These are phyloP conservation scores for Pelecanus crispus DNA, from an alignment of 2,113 vertebrate genomes.

Conservation along the genomic window DNA sequence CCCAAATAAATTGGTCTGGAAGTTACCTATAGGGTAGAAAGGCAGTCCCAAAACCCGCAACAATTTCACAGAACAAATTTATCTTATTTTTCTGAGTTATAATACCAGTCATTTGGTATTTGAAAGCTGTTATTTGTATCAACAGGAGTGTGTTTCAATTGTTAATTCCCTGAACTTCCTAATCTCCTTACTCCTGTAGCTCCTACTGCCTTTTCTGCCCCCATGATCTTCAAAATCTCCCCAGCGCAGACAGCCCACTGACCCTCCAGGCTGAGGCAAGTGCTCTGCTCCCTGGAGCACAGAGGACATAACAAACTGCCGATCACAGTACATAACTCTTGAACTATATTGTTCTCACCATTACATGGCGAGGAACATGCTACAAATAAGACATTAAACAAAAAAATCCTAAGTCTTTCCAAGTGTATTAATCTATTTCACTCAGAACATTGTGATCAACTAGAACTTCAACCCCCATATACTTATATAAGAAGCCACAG, in stretches of 20 bases:
- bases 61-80: neutral
- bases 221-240: neutral
- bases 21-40: neutral
- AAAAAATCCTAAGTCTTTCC: neutral
- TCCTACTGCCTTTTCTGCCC: neutral
- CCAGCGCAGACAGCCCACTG: neutral
- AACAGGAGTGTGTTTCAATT: neutral
- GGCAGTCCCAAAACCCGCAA: neutral
- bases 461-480: neutral
- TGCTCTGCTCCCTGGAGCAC: neutral
- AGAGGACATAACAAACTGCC: neutral
- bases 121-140: neutral
- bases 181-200: slow-evolving; percentile 18
- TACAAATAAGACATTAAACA: neutral
- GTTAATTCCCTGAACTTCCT: slow-evolving; percentile 37
- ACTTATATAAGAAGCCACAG: neutral
- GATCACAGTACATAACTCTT: neutral
- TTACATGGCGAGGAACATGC: rapidly evolving
- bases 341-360: rapidly evolving
- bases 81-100: neutral
- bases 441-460: neutral
- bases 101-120: neutral
- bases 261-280: rapidly evolving
- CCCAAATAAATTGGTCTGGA: neutral
- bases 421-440: neutral